Evolutionary conservation across 2,113 vertebrate genomes (phyloP).

Genomic region (Alosa alosa): DNA sequence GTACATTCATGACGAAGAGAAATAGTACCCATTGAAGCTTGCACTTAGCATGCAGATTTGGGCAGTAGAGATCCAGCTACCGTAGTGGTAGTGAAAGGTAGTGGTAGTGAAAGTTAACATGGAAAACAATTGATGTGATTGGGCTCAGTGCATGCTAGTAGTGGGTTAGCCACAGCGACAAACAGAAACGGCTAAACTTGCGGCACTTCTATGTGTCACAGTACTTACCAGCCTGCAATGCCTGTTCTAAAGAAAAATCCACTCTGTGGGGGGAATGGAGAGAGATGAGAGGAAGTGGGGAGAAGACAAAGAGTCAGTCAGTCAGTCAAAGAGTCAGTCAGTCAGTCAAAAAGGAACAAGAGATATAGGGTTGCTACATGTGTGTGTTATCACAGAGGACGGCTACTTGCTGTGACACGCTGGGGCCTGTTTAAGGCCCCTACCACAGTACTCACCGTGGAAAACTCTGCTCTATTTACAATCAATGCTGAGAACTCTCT

Average conservation of each 20-base stretch:
- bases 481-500: background rate
- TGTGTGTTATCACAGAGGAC: background rate
- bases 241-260: conserved; percentile 63
- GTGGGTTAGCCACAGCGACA: background rate
- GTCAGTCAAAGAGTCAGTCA: too few relatives aligned
- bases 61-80: background rate
- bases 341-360: background rate
- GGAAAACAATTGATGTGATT: conserved; percentile 3
- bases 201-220: conserved; percentile 4
- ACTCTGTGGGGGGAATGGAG: conserved; percentile 59
- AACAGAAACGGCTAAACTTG: background rate
- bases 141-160: conserved; percentile 3
- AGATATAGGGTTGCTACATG: background rate
- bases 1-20: background rate
- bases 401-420: conserved; percentile 21
- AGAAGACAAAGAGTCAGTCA: background rate
- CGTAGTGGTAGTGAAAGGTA: background rate
- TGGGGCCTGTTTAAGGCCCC: background rate
- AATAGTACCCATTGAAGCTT: background rate
- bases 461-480: background rate
- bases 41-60: background rate
- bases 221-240: conserved; percentile 58
- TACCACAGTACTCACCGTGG: background rate
- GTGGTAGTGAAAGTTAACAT: background rate
- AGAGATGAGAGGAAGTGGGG: conserved; percentile 36